phyloP scores from a whole-genome alignment of 1,140 invertebrate species.

The Sarcophaga peregrina region DNA sequence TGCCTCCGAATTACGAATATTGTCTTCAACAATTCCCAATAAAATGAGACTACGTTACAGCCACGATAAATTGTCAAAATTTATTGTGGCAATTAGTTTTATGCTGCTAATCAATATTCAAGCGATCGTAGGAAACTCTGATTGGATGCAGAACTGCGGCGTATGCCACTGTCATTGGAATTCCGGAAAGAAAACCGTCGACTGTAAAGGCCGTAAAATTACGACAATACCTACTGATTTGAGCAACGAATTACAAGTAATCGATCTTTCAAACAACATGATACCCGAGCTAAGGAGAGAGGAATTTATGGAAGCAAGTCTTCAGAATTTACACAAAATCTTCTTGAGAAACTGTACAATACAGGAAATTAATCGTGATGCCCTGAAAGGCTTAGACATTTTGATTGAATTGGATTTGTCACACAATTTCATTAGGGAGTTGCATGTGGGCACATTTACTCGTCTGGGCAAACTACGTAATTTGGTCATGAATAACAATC shows the following conservation, averaged over 20 bases:
- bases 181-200: slow-evolving; percentile 83
- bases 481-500: slow-evolving; percentile 79
- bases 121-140: slow-evolving; percentile 61
- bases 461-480: slow-evolving; percentile 76
- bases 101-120: slow-evolving; percentile 20
- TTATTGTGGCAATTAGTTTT: slow-evolving; percentile 9
- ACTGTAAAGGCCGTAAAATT: slow-evolving; percentile 76
- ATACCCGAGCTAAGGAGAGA: slow-evolving; percentile 74
- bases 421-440: slow-evolving; percentile 76
- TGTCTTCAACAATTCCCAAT: not conserved
- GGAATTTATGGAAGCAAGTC: slow-evolving; percentile 76
- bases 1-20: not conserved
- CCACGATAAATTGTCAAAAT: not conserved
- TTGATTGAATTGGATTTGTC: slow-evolving; percentile 88
- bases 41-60: not conserved
- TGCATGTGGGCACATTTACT: slow-evolving; percentile 79
- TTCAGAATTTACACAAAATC: slow-evolving; percentile 85
- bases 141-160: slow-evolving; percentile 71
- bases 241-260: slow-evolving; percentile 78
- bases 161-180: slow-evolving; percentile 83
- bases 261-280: slow-evolving; percentile 80
- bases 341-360: slow-evolving; percentile 79
- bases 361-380: slow-evolving; percentile 75
- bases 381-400: slow-evolving; percentile 80
- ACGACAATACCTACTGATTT: slow-evolving; percentile 76